A percentile compares a stretch with the other conserved stretches of the same genome.
Evolutionary conservation across 2,797 vertebrate species (phyloP).

Genomic region (Vultur gryphus): DNA sequence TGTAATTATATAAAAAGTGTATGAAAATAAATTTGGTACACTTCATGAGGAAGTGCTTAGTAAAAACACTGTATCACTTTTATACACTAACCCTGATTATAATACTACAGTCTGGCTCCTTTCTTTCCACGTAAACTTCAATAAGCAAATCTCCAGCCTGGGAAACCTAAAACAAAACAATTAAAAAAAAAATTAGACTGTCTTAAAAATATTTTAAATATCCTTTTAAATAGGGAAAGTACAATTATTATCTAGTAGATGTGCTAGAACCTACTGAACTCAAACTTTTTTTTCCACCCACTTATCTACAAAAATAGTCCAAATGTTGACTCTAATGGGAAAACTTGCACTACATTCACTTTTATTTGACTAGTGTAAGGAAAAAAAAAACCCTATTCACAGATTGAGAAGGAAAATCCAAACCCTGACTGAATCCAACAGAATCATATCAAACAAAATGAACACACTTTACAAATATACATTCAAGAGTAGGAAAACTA

Average conservation of each 20-base stretch:
- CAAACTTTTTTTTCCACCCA: not conserved
- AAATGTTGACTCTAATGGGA: not conserved
- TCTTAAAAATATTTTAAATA: not conserved
- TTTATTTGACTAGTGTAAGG: not conserved
- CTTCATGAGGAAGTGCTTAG: not conserved
- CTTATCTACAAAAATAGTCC: not conserved
- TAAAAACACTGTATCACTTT: not conserved
- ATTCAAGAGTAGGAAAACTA: not conserved
- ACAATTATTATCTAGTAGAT: not conserved
- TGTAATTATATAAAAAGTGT: not conserved
- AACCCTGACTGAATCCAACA: not conserved
- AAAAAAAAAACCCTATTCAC: not conserved
- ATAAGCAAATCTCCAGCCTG: slow-evolving; percentile 94
- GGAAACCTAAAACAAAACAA: slow-evolving; percentile 79
- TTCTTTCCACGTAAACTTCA: slow-evolving; percentile 92
- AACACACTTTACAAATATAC: not conserved
- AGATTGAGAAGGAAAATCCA: not conserved
- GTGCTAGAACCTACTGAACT: not conserved
- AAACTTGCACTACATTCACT: not conserved
- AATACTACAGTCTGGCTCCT: slow-evolving; percentile 87
- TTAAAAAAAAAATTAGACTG: not conserved
- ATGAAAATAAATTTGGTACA: not conserved
- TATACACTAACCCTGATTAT: slow-evolving; percentile 87
- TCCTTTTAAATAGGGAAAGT: not conserved
- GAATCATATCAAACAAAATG: not conserved